phyloP scores from a whole-genome alignment of 1,140 invertebrate genomes.

The Euwallacea fornicatus region DNA sequence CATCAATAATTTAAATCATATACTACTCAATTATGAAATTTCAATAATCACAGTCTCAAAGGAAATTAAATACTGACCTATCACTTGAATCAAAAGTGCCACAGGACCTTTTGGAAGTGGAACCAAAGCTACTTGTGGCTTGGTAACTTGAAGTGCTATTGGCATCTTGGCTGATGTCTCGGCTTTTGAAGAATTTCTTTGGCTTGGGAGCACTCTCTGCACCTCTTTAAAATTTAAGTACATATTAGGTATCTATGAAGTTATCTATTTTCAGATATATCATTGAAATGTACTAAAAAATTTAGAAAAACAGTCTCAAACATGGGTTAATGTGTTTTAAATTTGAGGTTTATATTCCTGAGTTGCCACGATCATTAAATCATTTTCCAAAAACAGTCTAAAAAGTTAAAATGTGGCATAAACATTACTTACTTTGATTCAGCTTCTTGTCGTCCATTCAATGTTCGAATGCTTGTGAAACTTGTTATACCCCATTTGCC shows the following conservation, averaged over 20 bases:
- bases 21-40: not conserved
- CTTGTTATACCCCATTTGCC: constrained; percentile 93
- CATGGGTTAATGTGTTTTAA: too few relatives aligned
- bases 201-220: constrained; percentile 61
- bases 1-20: too few relatives aligned
- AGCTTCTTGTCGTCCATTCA: constrained; percentile 62
- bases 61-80: constrained; percentile 9
- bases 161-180: constrained; percentile 65
- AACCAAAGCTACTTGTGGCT: constrained; percentile 23
- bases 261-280: too few relatives aligned
- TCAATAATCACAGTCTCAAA: not conserved
- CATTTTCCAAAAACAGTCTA: too few relatives aligned
- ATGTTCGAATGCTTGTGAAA: constrained; percentile 85
- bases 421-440: constrained; percentile 22
- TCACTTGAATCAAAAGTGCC: constrained; percentile 43
- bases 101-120: constrained; percentile 26
- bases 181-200: constrained; percentile 89
- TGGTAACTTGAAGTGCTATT: constrained; percentile 45
- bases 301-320: too few relatives aligned
- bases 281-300: too few relatives aligned
- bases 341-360: too few relatives aligned
- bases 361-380: too few relatives aligned
- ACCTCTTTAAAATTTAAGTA: too few relatives aligned
- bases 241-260: too few relatives aligned
- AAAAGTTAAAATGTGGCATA: too few relatives aligned